Conservation (phyloP, 2,888 invertebrate genomes). For the Athetis lepigone region DNA sequence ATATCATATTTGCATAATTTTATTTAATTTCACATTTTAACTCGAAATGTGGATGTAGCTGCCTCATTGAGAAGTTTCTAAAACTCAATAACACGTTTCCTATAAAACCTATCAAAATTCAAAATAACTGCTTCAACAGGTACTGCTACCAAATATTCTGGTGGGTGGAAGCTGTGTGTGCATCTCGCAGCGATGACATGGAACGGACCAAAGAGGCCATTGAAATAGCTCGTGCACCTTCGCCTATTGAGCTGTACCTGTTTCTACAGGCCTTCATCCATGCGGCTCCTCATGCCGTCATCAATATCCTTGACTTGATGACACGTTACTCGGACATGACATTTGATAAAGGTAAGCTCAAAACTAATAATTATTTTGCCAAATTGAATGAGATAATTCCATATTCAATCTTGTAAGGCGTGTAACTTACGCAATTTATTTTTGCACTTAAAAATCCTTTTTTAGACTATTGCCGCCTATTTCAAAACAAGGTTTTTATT, state of each 20-base stretch:
- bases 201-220: constrained; percentile 91
- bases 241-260: constrained; percentile 94
- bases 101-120: not conserved
- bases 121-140: constrained; percentile 79
- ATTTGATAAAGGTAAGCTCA: constrained; percentile 92
- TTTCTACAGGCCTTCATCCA: constrained; percentile 95
- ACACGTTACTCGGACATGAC: constrained; percentile 89
- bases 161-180: constrained; percentile 93
- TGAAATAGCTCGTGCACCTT: constrained; percentile 90
- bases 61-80: not conserved
- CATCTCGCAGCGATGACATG: constrained; percentile 87
- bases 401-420: not conserved
- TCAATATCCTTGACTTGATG: constrained; percentile 90
- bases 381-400: not conserved
- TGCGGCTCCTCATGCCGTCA: constrained; percentile 93
- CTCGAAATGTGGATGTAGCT: no score
- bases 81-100: no score
- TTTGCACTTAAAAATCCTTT: no score
- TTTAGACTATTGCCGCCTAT: no score
- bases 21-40: no score
- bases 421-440: not conserved
- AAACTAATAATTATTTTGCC: not conserved
- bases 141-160: constrained; percentile 94
- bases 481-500: no score
- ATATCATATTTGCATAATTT: no score